Conservation (phyloP, 2,113 vertebrate genomes). For the Tragelaphus imberbis region DNA sequence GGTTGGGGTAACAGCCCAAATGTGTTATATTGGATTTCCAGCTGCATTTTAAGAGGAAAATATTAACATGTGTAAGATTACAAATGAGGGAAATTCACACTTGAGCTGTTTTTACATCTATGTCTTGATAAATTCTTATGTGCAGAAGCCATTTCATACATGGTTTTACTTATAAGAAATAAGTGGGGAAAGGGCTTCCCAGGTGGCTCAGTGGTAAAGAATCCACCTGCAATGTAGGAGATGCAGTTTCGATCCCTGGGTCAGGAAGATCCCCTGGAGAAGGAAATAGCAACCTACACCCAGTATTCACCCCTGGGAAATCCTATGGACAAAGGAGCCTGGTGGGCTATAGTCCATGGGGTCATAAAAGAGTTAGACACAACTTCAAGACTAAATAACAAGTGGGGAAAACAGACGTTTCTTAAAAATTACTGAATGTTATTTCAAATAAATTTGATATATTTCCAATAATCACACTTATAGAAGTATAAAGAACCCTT, state of each 20-base stretch:
- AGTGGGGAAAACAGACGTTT: neutral
- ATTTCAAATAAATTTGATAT: neutral
- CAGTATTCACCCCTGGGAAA: neutral
- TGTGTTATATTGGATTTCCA: neutral
- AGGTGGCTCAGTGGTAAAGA: neutral
- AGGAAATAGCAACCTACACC: neutral
- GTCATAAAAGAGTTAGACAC: neutral
- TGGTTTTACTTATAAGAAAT: neutral
- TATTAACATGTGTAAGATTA: constrained; percentile 47
- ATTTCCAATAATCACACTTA: neutral
- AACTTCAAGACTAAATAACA: neutral
- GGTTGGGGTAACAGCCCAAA: neutral
- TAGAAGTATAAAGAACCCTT: neutral
- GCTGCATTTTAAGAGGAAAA: neutral
- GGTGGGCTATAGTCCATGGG: neutral
- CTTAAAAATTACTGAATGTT: neutral
- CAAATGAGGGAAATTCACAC: constrained; percentile 14
- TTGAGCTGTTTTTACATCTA: neutral
- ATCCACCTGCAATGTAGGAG: neutral
- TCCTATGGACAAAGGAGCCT: neutral
- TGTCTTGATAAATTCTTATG: neutral
- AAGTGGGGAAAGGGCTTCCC: neutral
- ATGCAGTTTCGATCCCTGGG: neutral
- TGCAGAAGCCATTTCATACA: neutral
- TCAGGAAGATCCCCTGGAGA: neutral